Base-by-base conservation (phyloP, 2,888 invertebrate species). In the Octonoba sinensis region DNA sequence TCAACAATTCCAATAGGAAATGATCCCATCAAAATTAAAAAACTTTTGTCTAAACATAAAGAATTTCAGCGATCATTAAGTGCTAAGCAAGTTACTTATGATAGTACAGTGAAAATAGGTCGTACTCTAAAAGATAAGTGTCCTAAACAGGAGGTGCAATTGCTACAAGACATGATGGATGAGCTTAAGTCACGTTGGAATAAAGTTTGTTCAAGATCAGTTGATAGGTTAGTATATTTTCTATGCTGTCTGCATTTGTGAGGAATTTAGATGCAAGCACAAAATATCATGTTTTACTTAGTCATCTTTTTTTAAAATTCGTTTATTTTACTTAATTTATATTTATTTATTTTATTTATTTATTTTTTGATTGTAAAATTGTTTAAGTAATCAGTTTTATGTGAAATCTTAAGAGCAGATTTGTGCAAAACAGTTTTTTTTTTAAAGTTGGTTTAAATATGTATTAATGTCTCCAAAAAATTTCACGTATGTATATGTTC, bases 131-230 rank as follows among this genome's bases (percentile, higher is more conserved):
- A 96, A 88, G 99, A 98, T 87, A 95, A 95, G 87, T 97, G 98
- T 11, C 96, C 98, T 0, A 96, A 96, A 88, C 90, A 91, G 1
- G 99, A 99, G 89, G 95, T 96, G 87, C 91, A 92, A 0, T 91
- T 93, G 0, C 90, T 99, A 27, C 93, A 93, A 87, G 93, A 93
- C 87, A 95, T 96, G 93, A 89, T 97, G 85, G 91, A 92, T 20
- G 95, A 96, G 83, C 91, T 99, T 86, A 97, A 97, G 90, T 93
- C 93, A 87, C 95, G 95, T 86, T 98, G 96, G 96, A 96, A 95
- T 51, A 92, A 93, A 0, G 95, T 98, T 16, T 97, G 97, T 89
- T 93, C 93, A 3, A 96, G 96, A 91, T 96, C 97, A 87, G 96
- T 98, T 22, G 97, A 98, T 86, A 93, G 97, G 89, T 89, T 84